Evolutionary conservation across 2,113 vertebrate species (phyloP).

Genomic region (Hemicordylus capensis): DNA sequence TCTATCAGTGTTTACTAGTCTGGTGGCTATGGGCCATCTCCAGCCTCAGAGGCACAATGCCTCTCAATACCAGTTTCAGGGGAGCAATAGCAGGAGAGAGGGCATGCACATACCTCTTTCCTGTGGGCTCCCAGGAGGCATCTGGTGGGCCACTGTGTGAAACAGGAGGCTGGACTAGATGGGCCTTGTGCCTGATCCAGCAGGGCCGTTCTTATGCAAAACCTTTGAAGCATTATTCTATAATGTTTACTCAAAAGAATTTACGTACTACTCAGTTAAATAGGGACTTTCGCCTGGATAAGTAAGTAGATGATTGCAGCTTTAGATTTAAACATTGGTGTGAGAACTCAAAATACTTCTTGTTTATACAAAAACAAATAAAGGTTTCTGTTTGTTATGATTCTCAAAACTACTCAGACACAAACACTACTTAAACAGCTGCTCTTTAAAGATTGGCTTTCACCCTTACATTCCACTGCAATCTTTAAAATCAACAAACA

Average conservation of each 20-base stretch:
- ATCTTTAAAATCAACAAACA: background rate
- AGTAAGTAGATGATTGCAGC: background rate
- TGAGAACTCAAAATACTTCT: constrained; percentile 21
- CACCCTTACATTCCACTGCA: background rate
- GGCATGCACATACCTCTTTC: too few species aligned
- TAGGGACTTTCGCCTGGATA: background rate
- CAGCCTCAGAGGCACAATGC: too few species aligned
- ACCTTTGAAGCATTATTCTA: background rate
- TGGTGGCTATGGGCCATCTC: too few species aligned
- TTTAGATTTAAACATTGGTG: constrained; percentile 12
- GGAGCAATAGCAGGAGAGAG: too few species aligned
- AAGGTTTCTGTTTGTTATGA: background rate
- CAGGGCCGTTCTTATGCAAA: too few species aligned
- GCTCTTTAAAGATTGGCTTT: background rate
- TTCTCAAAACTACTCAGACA: background rate
- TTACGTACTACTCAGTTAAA: background rate
- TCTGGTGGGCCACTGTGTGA: too few species aligned
- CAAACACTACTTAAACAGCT: background rate
- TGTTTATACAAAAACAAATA: constrained; percentile 2
- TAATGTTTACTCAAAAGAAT: background rate
- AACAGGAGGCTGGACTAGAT: too few species aligned
- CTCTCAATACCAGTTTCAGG: too few species aligned
- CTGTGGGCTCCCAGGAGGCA: too few species aligned
- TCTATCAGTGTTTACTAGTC: too few species aligned
- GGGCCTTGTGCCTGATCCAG: too few species aligned